Conservation (phyloP, 2,113 vertebrate genomes). For the Ramphastos sulfuratus region DNA sequence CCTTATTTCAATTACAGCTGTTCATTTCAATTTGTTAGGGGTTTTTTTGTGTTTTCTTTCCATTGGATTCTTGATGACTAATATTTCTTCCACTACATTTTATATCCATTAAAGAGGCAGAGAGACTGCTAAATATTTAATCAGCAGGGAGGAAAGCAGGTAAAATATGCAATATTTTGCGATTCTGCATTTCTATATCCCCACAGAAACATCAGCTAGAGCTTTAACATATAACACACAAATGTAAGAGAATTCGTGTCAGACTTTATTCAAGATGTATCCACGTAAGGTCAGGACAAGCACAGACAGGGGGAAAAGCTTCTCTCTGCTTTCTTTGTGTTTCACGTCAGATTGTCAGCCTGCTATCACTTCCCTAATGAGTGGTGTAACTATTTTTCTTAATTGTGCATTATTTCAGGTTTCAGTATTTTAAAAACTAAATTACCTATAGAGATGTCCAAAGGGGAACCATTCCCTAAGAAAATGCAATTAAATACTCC, state of each 20-base stretch:
- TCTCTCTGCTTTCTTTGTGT: neutral
- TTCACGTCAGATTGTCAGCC: neutral
- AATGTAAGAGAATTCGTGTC: neutral
- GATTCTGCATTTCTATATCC: neutral
- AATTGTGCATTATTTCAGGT: neutral
- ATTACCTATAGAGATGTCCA: neutral
- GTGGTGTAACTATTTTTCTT: neutral
- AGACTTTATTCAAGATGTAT: neutral
- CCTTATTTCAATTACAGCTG: neutral
- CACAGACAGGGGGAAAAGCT: neutral
- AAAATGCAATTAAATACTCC: conserved; percentile 40
- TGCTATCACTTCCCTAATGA: neutral
- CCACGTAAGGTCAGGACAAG: neutral
- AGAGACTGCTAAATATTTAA: neutral
- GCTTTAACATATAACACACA: neutral
- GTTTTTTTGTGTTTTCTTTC: neutral
- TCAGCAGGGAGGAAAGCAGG: neutral
- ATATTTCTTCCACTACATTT: neutral
- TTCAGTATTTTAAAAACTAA: conserved; percentile 8
- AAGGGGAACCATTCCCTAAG: neutral
- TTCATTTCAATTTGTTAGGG: neutral
- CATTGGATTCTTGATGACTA: neutral
- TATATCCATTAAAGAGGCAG: neutral
- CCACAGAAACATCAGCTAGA: neutral
- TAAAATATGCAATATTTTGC: neutral